phyloP scores from a whole-genome alignment of 2,797 vertebrate species.

The Gymnopithys bicolor region DNA sequence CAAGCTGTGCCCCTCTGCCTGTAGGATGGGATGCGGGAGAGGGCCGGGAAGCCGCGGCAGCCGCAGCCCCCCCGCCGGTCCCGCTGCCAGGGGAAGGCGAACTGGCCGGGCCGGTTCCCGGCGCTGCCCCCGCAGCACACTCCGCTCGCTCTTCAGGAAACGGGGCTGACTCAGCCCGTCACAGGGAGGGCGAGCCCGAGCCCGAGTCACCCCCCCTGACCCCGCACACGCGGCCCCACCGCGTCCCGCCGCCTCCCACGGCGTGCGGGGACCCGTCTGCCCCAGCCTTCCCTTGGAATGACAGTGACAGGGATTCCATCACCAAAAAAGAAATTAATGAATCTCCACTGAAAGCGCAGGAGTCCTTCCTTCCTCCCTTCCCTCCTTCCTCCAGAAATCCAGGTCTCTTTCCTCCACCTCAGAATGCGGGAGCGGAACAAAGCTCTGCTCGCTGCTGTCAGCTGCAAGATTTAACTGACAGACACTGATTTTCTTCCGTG shows the following conservation, averaged over 20 bases:
- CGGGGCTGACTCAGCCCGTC: not conserved
- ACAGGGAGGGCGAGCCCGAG: not conserved
- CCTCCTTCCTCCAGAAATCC: not conserved
- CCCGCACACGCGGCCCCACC: not conserved
- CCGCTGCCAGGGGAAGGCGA: not conserved
- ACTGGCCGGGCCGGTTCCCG: not conserved
- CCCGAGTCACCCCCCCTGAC: not conserved
- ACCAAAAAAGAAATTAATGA: not conserved
- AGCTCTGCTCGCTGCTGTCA: not conserved
- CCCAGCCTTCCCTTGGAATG: not conserved
- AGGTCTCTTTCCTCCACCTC: fast-evolving
- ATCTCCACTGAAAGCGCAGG: not conserved
- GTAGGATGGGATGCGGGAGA: not conserved
- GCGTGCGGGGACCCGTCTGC: not conserved
- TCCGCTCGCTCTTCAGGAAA: not conserved
- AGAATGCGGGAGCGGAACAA: not conserved
- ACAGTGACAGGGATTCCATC: not conserved
- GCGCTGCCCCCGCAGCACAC: not conserved
- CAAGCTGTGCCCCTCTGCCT: not conserved
- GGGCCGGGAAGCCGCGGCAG: fast-evolving
- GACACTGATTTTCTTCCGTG: not conserved
- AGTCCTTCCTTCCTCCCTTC: not conserved
- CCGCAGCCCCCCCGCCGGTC: not conserved
- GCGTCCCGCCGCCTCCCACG: no score
- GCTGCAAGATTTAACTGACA: not conserved